Evolutionary conservation across 2,113 vertebrate species (phyloP), one percentile per base, ranked within the genome.

Genomic region (Callithrix jacchus): DNA sequence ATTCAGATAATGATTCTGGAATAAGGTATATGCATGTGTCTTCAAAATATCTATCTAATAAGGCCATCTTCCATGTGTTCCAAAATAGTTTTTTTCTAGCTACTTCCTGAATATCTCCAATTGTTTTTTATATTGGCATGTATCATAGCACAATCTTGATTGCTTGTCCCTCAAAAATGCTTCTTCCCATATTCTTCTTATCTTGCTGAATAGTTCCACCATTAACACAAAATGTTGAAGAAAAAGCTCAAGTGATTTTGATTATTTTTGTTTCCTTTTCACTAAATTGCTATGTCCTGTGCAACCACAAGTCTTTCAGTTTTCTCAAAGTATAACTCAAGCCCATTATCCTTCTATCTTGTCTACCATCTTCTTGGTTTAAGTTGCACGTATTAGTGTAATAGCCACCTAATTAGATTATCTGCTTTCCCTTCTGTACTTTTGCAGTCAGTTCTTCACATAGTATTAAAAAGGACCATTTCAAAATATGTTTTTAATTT

Each of bases 301-400:
- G 6, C 6, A 40, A 40, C 16, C 6, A n/a, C 4, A 74, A 79
- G 35, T 86, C 17, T 81, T 45, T 68, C 10, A n/a, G 13, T 68
- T 77, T 49, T 82, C 49, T n/a, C n/a, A 77, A 90, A 87, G 86
- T 54, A 52, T 40, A 80, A 56, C 8, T 47, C 47, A 89, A 88
- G 49, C 5, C 6, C 3, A 80, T 18, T 3, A 37, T 93, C 32
- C 47, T 82, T 90, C 12, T 32, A 32, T 45, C 25, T 87, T 11
- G 2, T 47, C 3, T 77, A 32, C 11, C 9, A 61, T 8, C 18
- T 76, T 52, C 9, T 87, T 70, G 9, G 13, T 64, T 3, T 35
- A 64, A 35, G 8, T 80, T 5, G n/a, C 4, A 42, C 0, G 0
- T 12, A 73, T 52, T 35, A 25, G 1, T 56, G 6, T 10, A 76